Base-by-base conservation (phyloP, 2,797 vertebrate genomes). In the Pantherophis alleghaniensis region DNA sequence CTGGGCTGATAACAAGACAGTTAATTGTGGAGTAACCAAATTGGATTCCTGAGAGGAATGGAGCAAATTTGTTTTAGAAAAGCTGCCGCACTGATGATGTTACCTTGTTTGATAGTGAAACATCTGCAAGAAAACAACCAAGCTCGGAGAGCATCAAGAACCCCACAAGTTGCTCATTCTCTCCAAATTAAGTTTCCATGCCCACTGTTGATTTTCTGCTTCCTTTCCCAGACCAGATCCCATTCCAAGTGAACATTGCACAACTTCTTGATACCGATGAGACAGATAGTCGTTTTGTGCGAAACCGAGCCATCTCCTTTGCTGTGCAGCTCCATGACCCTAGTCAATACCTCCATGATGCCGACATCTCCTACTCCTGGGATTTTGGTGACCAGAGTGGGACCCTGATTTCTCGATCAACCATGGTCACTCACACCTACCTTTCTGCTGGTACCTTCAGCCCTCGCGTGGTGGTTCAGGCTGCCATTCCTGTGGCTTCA, bases 341-440 rank as follows among this genome's bases (percentile, higher is more conserved):
- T 93, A 99, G 99, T 95, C 97, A 97, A 60, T 99, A 98, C 96
- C 98, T 99, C 87, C 96, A 95, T 32, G 94, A 59, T 0, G 98
- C 99, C 0, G 99, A 99, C 89, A 57, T 99, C 94, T 98, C 98
- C 96, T 99, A 98, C 95, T 99, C 97, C 94, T 99, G 99, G 99
- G 98, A 99, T 97, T 99, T 99, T 63, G 99, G 99, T 2, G 99
- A 99, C 96, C 96, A 94, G 91, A 98, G 98, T 2, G 99, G 99
- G 2, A 99, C 98, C 1, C 97, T 99, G 74, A 99, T 99, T 97
- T 98, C 99, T 92, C 98, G 98, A 93, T 98, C 98, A 18, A 91
- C 94, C 90, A 96, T 96, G 0, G 98, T 99, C 95, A 98, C 99
- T 47, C 99, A 99, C 97, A 99, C 99, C 1, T 99, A 99, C 95